These are phyloP conservation scores for Schizopygopsis malacanthus DNA, from an alignment of 2,797 vertebrate species.

Conservation along the genomic window DNA sequence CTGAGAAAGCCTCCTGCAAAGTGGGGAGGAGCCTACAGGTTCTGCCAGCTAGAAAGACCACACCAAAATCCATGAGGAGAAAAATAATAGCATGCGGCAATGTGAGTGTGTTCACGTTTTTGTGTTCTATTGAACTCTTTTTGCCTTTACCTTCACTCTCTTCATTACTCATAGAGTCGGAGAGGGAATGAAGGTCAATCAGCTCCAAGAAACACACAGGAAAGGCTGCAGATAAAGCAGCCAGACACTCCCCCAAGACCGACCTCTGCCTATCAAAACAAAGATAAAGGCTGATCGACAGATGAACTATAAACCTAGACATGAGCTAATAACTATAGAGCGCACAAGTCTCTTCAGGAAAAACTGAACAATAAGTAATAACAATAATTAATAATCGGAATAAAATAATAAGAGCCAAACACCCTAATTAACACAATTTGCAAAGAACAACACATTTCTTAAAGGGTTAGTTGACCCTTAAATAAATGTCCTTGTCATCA, in stretches of 20 bases:
- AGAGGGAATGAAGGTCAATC: slow-evolving; percentile 85
- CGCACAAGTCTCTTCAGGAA: not conserved
- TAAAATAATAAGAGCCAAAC: not conserved
- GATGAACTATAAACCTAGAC: not conserved
- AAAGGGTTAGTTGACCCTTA: not conserved
- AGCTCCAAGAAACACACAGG: slow-evolving; percentile 94
- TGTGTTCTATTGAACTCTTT: slow-evolving; percentile 15
- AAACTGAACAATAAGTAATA: not conserved
- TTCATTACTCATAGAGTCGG: slow-evolving; percentile 79
- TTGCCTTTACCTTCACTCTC: slow-evolving; percentile 83
- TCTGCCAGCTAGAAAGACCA: slow-evolving; percentile 80
- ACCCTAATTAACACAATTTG: not conserved
- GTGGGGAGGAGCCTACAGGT: slow-evolving; percentile 86
- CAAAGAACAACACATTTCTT: not conserved
- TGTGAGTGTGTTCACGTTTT: not conserved
- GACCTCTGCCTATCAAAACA: slow-evolving; percentile 81
- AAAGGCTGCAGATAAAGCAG: slow-evolving; percentile 88
- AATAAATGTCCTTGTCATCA: not conserved
- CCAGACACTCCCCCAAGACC: slow-evolving; percentile 88
- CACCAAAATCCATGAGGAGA: slow-evolving; percentile 74
- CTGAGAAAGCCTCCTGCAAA: slow-evolving; percentile 83
- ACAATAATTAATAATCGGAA: slow-evolving; percentile 17
- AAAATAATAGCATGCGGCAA: slow-evolving; percentile 22
- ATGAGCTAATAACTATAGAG: slow-evolving; percentile 30
- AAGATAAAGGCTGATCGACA: slow-evolving; percentile 35